Conservation (phyloP, 23 tunicate genomes). For the Clavelina lepadiformis region DNA sequence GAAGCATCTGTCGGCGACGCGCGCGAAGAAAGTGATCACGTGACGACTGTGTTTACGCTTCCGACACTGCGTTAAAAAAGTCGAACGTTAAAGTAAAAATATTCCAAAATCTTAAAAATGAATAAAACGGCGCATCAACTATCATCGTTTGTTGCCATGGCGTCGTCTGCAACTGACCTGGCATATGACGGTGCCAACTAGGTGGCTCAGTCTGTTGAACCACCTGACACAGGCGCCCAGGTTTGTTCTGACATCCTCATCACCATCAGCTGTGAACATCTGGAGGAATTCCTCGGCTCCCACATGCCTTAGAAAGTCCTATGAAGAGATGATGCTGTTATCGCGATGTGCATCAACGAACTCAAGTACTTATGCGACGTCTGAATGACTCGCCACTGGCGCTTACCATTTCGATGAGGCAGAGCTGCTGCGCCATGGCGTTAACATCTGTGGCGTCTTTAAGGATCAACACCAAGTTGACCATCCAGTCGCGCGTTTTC, state of each 20-base stretch:
- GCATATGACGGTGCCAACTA: conserved; percentile 74
- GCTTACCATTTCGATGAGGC: conserved; percentile 88
- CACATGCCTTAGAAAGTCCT: conserved; percentile 81
- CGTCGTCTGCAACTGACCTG: too few species aligned
- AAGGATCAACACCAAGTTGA: conserved; percentile 26
- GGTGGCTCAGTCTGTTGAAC: conserved; percentile 81
- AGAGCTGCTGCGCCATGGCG: conserved; percentile 75
- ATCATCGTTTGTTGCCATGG: too few species aligned
- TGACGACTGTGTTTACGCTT: conserved; percentile 77
- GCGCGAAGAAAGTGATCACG: conserved; percentile 80
- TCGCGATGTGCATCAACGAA: not conserved
- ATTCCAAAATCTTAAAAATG: too few species aligned
- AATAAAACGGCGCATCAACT: too few species aligned
- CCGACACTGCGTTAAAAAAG: conserved; percentile 52
- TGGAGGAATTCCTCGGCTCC: conserved; percentile 94
- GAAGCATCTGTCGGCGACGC: conserved; percentile 73
- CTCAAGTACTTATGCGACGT: conserved; percentile 1
- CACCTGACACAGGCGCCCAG: conserved; percentile 90
- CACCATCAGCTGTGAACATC: conserved; percentile 56
- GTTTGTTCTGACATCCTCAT: conserved; percentile 51
- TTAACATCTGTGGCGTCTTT: conserved; percentile 78
- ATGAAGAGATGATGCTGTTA: conserved; percentile 1
- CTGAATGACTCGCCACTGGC: not conserved
- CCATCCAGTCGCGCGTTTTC: conserved; percentile 58
- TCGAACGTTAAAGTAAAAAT: too few species aligned